Evolutionary conservation across 2,797 vertebrate genomes (phyloP), one percentile per base, ranked within the genome.

Genomic region (Acipenser transmontanus): DNA sequence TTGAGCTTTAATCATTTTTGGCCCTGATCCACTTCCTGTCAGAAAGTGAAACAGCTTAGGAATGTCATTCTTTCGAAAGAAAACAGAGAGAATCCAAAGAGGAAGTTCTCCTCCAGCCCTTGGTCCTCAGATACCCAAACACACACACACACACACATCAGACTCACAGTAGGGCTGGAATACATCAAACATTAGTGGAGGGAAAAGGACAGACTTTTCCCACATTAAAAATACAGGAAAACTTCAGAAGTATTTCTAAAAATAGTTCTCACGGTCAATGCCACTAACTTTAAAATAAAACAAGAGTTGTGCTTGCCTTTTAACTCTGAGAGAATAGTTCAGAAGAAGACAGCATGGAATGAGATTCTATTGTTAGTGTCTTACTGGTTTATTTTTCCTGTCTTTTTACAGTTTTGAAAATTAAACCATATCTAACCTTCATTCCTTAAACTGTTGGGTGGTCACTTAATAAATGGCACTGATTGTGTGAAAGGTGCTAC

Each of bases 51-150:
- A 93, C 93, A 92, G 94, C 93, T 94, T 93, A 88, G 94, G 95
- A 98, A 97, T 98, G 95, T 95, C 94, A 97, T 95, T 94, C 95
- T 94, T 88, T 92, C 91, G 91, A 98, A 98, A 96, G 94, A 97
- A 98, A 96, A 97, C 94, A 97, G 94, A 94, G 93, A 95, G 90
- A 91, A 95, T 96, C 91, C 87, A 85, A 81, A 97, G 89, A 96
- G 95, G 95, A 98, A 97, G 94, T 94, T 91, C 94, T 95, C 91
- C 93, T 94, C 93, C 91, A 89, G 85, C 92, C 91, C 90, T 91
- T 90, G 91, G 87, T 91, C 89, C 88, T 88, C 84, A 88, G 89
- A 91, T 91, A 93, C 89, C 81, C 85, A 90, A 88, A 89, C 86
- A 91, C 82, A 77, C 77, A 76, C 80, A 77, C 71, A 70, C 66